phyloP scores from a whole-genome alignment of 1,140 invertebrate genomes.

The Marisa cornuarietis region DNA sequence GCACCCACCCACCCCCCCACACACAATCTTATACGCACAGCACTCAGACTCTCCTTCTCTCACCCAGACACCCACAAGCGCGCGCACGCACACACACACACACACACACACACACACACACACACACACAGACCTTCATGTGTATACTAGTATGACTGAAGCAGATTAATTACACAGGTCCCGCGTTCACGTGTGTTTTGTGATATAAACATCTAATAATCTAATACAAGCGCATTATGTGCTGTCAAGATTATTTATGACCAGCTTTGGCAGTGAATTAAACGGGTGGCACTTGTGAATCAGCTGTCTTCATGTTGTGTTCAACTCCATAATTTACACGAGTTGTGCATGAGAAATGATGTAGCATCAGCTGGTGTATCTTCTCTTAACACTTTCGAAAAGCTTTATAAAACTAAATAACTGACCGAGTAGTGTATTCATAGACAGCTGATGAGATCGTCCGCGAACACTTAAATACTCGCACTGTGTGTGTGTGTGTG shows the following conservation, averaged over 20 bases:
- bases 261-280: not conserved
- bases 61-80: too few relatives aligned
- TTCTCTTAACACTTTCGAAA: too few relatives aligned
- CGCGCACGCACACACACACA: constrained; percentile 14
- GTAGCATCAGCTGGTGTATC: not conserved
- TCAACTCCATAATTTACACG: not conserved
- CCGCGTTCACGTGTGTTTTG: not conserved
- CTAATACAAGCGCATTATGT: not conserved
- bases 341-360: not conserved
- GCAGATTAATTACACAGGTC: not conserved
- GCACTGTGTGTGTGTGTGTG: not conserved
- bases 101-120: constrained; percentile 9
- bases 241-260: too few relatives aligned
- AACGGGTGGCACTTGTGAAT: not conserved
- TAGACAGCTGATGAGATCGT: not conserved
- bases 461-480: not conserved
- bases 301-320: too few relatives aligned
- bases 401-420: too few relatives aligned
- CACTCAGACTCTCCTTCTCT: not conserved
- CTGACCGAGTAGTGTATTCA: not conserved
- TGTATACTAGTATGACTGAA: not conserved
- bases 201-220: too few relatives aligned
- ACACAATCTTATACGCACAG: not conserved
- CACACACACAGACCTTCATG: constrained; percentile 1
- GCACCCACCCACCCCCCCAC: constrained; percentile 34